Evolutionary conservation across 2,797 vertebrate species (phyloP).

Genomic region (Cryptoprocta ferox): DNA sequence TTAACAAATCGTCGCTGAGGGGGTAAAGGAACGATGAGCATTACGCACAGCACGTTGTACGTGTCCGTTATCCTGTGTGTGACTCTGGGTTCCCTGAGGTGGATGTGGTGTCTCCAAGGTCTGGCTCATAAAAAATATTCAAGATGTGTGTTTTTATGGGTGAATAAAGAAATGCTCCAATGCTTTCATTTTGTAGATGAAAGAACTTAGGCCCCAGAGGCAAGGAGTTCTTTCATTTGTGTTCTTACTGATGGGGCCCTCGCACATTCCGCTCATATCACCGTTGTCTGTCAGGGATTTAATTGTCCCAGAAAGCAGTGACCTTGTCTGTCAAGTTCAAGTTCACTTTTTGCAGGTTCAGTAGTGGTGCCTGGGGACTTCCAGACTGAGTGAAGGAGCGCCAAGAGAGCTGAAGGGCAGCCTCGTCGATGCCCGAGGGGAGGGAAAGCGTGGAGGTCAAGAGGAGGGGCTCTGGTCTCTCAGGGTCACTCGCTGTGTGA

Average conservation of each 20-base stretch:
- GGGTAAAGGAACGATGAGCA: fast-evolving
- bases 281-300: background rate
- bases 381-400: no score
- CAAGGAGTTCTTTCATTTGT: background rate
- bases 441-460: fast-evolving
- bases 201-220: background rate
- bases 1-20: no score
- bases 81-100: background rate
- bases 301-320: background rate
- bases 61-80: fast-evolving
- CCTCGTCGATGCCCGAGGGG: fast-evolving
- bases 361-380: background rate
- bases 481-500: background rate
- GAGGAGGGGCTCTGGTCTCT: background rate
- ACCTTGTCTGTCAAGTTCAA: background rate
- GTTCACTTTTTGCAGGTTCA: background rate
- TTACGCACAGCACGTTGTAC: fast-evolving
- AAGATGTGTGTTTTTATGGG: background rate
- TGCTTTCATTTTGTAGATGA: background rate
- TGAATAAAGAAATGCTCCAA: background rate
- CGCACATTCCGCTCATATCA: background rate
- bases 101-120: background rate
- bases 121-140: background rate
- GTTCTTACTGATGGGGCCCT: background rate
- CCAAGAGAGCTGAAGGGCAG: no score